Evolutionary conservation across 2,113 vertebrate species (phyloP).

Genomic region (Plecturocebus donacophilus): DNA sequence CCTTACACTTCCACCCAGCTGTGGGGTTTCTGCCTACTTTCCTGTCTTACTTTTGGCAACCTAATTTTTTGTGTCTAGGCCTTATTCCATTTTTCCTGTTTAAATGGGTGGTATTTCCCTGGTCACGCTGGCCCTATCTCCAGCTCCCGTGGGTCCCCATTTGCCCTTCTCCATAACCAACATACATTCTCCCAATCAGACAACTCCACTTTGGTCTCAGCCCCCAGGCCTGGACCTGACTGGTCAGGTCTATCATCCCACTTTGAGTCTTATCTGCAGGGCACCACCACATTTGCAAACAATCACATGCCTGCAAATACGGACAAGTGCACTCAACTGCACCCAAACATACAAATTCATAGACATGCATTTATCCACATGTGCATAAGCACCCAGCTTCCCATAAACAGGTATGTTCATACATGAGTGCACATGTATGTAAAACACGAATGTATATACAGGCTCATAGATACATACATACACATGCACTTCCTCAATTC

Average conservation of each 20-base stretch:
- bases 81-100: background rate
- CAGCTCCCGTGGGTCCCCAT: rapidly evolving
- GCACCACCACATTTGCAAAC: background rate
- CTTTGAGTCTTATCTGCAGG: background rate
- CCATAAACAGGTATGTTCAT: background rate
- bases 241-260: background rate
- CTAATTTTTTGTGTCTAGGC: background rate
- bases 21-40: background rate
- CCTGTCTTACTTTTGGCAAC: background rate
- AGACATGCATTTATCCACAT: background rate
- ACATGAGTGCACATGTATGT: background rate
- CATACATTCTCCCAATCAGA: background rate
- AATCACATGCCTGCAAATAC: background rate
- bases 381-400: background rate
- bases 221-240: background rate
- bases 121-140: background rate
- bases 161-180: background rate
- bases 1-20: background rate
- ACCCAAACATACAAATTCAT: background rate
- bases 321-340: background rate
- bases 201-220: background rate
- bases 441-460: background rate
- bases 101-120: background rate
- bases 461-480: background rate
- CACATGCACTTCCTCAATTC: background rate